These are phyloP conservation scores for Theocolax elegans DNA, from an alignment of 1,140 invertebrate species.

Conservation along the genomic window DNA sequence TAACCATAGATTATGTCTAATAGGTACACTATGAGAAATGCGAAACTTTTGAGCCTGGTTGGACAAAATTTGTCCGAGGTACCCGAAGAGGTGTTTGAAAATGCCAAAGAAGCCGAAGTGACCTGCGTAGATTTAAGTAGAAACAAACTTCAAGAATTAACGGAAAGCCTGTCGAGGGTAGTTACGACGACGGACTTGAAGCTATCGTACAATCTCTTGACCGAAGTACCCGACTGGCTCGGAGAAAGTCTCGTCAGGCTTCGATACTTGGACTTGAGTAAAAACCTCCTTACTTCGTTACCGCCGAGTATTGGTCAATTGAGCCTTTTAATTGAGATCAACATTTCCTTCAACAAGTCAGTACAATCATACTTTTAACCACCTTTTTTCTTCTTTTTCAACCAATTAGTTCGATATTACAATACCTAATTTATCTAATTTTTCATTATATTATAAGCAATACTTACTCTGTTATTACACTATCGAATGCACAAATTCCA, in stretches of 20 bases:
- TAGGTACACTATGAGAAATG: conserved; percentile 80
- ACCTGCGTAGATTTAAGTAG: conserved; percentile 82
- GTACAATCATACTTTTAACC: no score
- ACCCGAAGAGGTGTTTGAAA: conserved; percentile 77
- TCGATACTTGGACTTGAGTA: conserved; percentile 80
- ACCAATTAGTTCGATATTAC: no score
- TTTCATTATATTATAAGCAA: no score
- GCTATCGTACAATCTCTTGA: conserved; percentile 75
- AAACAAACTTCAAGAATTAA: conserved; percentile 78
- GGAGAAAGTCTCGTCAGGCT: conserved; percentile 75
- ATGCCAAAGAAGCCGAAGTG: conserved; percentile 78
- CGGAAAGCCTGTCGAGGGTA: conserved; percentile 69
- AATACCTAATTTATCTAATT: no score
- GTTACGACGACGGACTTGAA: conserved; percentile 75
- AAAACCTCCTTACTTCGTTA: conserved; percentile 78
- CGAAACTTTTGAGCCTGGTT: conserved; percentile 75
- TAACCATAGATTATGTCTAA: no score
- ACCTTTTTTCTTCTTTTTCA: no score
- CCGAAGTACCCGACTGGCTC: conserved; percentile 72
- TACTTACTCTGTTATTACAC: no score
- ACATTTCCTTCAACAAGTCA: conserved; percentile 85
- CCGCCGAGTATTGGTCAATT: conserved; percentile 75
- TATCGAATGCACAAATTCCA: no score
- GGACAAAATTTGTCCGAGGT: conserved; percentile 74
- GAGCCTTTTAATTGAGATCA: conserved; percentile 79